Conservation (phyloP, 1,140 invertebrate species). For the Neodiprion fabricii region DNA sequence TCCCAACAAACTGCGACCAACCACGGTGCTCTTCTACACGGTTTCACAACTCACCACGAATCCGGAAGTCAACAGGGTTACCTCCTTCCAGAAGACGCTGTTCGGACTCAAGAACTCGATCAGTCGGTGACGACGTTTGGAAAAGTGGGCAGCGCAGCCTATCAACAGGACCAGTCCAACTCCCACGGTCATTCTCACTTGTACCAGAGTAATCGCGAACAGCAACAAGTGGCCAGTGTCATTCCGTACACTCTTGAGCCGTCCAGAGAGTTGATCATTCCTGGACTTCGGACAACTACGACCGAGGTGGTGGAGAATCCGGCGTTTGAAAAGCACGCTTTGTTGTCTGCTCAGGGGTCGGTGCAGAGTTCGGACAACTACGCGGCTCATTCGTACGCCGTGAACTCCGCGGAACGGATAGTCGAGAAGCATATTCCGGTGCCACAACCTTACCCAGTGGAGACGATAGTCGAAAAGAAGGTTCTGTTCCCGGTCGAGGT, state of each 20-base stretch:
- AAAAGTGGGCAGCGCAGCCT: neutral
- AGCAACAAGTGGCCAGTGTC: constrained; percentile 5
- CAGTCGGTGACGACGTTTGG: neutral
- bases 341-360: neutral
- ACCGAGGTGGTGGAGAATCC: neutral
- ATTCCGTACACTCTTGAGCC: constrained; percentile 3
- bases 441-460: constrained; percentile 42
- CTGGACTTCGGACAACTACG: neutral
- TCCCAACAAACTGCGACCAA: neutral
- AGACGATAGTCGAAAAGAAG: constrained; percentile 63
- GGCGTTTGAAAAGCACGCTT: neutral
- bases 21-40: neutral
- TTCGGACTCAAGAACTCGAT: neutral
- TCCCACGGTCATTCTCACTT: neutral
- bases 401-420: constrained; percentile 36
- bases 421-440: constrained; percentile 41
- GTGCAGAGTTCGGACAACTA: constrained; percentile 5
- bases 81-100: neutral
- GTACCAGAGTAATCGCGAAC: neutral
- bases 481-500: constrained; percentile 59
- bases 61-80: neutral
- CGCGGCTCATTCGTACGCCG: constrained; percentile 9
- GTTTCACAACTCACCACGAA: neutral
- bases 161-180: neutral
- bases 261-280: neutral